Percentiles rank a stretch among this genome's conserved stretches.
These are phyloP conservation scores for Eretmocerus hayati DNA, from an alignment of 2,888 invertebrate species.

Conservation along the genomic window DNA sequence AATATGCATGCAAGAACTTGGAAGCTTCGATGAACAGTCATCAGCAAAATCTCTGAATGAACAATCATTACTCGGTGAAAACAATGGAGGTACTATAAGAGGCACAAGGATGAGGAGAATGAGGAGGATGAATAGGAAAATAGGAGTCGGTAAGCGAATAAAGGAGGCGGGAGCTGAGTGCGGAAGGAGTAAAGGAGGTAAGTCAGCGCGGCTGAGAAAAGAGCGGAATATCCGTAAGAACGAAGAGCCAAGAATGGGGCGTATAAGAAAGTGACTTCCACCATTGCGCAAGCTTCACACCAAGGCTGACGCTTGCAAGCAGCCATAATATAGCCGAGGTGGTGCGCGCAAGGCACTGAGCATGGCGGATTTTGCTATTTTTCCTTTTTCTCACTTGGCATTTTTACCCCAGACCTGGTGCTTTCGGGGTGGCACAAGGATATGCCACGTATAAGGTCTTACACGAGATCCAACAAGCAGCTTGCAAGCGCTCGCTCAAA, in stretches of 20 bases:
- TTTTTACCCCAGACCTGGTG: no score
- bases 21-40: no score
- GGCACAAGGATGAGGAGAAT: not conserved
- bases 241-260: slow-evolving; percentile 10
- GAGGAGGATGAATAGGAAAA: not conserved
- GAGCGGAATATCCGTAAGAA: slow-evolving; percentile 18
- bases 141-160: not conserved
- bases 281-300: not conserved
- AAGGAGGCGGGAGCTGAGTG: not conserved
- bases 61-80: not conserved
- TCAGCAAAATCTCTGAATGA: no score
- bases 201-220: slow-evolving; percentile 6
- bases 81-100: not conserved
- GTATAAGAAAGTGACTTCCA: slow-evolving; percentile 19
- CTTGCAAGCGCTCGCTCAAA: no score
- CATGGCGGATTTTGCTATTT: slow-evolving; percentile 16
- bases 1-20: no score
- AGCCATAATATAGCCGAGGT: no score
- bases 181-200: not conserved
- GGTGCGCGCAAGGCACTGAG: no score
- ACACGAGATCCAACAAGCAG: no score
- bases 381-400: slow-evolving; percentile 9
- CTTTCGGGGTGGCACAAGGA: no score
- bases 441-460: no score
- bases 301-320: no score